Evolutionary conservation across 2,888 invertebrate genomes (phyloP), one percentile per base, ranked within the genome.

Genomic region (Epiperipatus broadwayi): DNA sequence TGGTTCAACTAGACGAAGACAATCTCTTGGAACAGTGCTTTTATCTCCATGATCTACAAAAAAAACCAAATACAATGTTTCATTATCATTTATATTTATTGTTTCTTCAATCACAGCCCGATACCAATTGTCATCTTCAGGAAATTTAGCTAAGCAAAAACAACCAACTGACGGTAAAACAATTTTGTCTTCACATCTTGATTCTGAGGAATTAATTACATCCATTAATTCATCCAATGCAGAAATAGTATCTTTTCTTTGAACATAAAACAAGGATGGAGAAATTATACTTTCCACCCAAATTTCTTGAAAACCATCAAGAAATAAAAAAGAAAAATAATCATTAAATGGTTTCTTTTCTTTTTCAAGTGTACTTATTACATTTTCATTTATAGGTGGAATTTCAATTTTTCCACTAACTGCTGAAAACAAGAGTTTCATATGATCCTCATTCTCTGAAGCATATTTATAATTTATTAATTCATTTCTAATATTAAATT

Each of bases 21-120:
- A 56, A 3, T 57, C 50, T 3, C 52, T 46, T 0, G 55, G 43
- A 1, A 72, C 59, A 0, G 54, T 51, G 30, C 57, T 57, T 50
- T 59, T 64, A 50, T 72, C 72, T 1, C 72, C 74, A 48, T 68
- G 68, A 52, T 74, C 74, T 0, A 72, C 69, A 50, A 67, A 72
- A 49, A 71, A 71, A 44, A 66, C 60, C 0, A 64, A 63, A 46
- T n/a, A n/a, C n/a, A n/a, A n/a, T n/a, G n/a, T n/a, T n/a, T 60
- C 60, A 12, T 50, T 46, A n/a, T 43, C 47, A 2, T 60, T 49
- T 21, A 57, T 50, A 14, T 61, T 56, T 2, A 70, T 55, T 43
- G 64, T 54, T 3, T 67, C n/a, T n/a, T n/a, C 65, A 4, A 57
- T 46, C 42, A 48, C 48, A 5, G 47, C 53, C 21, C 58, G 45